A percentile compares a stretch with the other conserved stretches of the same genome.
Conservation (phyloP, 2,888 invertebrate species). For the Cheilosia vulpina region DNA sequence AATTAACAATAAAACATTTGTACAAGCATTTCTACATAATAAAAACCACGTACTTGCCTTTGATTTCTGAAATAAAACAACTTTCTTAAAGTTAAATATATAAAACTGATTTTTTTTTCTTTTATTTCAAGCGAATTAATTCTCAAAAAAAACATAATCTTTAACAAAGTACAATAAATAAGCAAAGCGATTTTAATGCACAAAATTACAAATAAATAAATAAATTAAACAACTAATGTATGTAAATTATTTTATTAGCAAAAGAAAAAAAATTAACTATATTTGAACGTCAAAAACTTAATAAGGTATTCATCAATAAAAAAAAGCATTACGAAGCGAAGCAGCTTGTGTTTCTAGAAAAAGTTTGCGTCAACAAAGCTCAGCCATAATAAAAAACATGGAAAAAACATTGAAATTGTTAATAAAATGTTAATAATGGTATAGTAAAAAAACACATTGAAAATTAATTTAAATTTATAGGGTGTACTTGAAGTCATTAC, state of each 20-base stretch:
- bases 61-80: conserved; percentile 50
- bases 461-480: conserved; percentile 76
- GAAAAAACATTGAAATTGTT: conserved; percentile 62
- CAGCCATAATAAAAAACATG: conserved; percentile 70
- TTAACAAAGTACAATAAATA: conserved; percentile 30
- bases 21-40: neutral
- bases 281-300: conserved; percentile 24
- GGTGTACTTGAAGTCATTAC: conserved; percentile 84
- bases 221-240: conserved; percentile 9
- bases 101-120: conserved; percentile 20
- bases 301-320: conserved; percentile 73
- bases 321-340: conserved; percentile 74
- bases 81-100: conserved; percentile 17
- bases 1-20: neutral
- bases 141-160: conserved; percentile 51
- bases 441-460: conserved; percentile 6
- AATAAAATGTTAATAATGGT: conserved; percentile 47
- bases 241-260: conserved; percentile 25
- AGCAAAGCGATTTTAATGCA: conserved; percentile 53
- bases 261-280: conserved; percentile 62
- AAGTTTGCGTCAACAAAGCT: conserved; percentile 73
- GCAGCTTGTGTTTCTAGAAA: conserved; percentile 50
- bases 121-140: conserved; percentile 58
- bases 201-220: conserved; percentile 28
- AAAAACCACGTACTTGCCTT: conserved; percentile 34